These are phyloP conservation scores for Camptogramma bilineatum DNA, from an alignment of 2,888 invertebrate species.

Conservation along the genomic window DNA sequence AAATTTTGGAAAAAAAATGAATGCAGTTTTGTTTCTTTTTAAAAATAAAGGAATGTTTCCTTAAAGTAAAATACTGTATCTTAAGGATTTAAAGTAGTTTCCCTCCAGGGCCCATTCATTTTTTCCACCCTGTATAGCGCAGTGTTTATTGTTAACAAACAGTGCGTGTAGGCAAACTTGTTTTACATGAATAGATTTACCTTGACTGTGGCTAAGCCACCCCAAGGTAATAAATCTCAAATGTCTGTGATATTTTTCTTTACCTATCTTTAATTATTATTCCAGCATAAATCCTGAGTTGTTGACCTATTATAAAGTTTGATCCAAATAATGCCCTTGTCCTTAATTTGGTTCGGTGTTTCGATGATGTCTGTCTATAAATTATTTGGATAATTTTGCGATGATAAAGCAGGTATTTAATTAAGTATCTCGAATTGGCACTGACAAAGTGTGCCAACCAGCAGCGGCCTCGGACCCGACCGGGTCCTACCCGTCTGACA, in stretches of 20 bases:
- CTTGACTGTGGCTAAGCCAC: conserved; percentile 15
- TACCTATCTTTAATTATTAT: neutral
- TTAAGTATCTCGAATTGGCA: conserved; percentile 9
- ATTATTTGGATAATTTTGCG: neutral
- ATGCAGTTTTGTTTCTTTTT: too few relatives aligned
- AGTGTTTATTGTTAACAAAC: conserved; percentile 13
- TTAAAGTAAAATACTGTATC: too few relatives aligned
- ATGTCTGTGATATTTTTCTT: conserved; percentile 1
- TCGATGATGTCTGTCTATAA: neutral
- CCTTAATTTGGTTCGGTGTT: too few relatives aligned
- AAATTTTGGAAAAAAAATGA: too few relatives aligned
- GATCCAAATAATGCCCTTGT: too few relatives aligned
- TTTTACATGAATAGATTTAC: conserved; percentile 26
- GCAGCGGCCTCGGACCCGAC: conserved; percentile 41
- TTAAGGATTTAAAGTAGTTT: too few relatives aligned
- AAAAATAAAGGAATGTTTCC: too few relatives aligned
- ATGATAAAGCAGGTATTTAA: conserved; percentile 10
- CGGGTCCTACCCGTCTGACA: conserved; percentile 50
- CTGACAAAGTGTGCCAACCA: conserved; percentile 51
- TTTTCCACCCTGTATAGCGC: too few relatives aligned
- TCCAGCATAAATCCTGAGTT: too few relatives aligned
- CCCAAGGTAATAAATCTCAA: conserved; percentile 13
- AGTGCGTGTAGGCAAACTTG: conserved; percentile 26
- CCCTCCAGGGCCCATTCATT: too few relatives aligned
- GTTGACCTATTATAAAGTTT: too few relatives aligned